Conservation (phyloP, 1,140 invertebrate species). For the Teleogryllus occipitalis region DNA sequence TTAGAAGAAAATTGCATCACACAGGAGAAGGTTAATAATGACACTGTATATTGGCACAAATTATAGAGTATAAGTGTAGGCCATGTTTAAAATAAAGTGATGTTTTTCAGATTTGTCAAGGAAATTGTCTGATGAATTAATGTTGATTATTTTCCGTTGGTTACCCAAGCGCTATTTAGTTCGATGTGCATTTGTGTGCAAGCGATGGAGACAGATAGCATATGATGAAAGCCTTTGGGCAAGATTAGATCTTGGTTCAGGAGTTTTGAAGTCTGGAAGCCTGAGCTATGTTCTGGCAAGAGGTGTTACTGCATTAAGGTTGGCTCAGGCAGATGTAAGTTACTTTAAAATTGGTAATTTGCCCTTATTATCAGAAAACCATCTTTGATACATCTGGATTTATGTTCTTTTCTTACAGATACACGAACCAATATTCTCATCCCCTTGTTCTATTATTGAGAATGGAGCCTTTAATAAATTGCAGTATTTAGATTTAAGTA, state of each 20-base stretch:
- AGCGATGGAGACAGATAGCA: slow-evolving; percentile 62
- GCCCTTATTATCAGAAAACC: no score
- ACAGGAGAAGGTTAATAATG: neutral
- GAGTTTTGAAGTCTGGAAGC: slow-evolving; percentile 52
- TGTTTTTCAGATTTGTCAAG: slow-evolving; percentile 33
- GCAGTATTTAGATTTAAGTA: slow-evolving; percentile 76
- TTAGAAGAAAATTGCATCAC: neutral
- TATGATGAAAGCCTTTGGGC: slow-evolving; percentile 78
- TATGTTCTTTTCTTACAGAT: neutral
- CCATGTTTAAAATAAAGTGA: slow-evolving; percentile 14
- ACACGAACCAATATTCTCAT: slow-evolving; percentile 13
- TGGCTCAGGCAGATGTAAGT: slow-evolving; percentile 64
- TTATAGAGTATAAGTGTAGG: neutral
- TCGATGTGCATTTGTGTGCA: slow-evolving; percentile 58
- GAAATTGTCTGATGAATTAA: slow-evolving; percentile 71
- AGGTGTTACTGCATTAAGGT: slow-evolving; percentile 62
- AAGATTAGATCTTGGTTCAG: slow-evolving; percentile 66
- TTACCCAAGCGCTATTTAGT: slow-evolving; percentile 66
- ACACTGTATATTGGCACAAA: neutral
- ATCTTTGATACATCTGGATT: no score
- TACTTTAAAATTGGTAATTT: neutral
- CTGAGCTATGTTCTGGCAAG: slow-evolving; percentile 60
- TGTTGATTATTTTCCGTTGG: slow-evolving; percentile 73
- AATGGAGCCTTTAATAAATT: slow-evolving; percentile 39
- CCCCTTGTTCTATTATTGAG: neutral